Conservation (phyloP, 2,113 vertebrate species). For the Bubo scandiacus region DNA sequence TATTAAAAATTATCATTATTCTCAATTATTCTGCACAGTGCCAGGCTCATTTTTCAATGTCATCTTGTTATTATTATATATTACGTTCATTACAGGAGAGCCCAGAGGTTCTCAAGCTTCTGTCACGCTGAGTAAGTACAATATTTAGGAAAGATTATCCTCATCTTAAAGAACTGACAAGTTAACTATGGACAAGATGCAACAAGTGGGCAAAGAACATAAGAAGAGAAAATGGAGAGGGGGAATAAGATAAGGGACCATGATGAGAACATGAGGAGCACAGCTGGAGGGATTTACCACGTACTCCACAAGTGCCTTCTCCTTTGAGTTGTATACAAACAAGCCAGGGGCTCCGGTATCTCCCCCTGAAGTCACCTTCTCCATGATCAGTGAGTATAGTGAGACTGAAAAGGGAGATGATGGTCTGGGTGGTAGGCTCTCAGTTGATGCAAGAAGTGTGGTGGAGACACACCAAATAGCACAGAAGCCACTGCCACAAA, state of each 20-base stretch:
- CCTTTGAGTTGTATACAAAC: background rate
- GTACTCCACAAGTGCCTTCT: background rate
- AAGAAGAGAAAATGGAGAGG: background rate
- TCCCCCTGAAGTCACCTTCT: background rate
- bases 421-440: background rate
- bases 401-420: background rate
- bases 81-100: constrained; percentile 37
- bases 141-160: constrained; percentile 46
- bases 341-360: background rate
- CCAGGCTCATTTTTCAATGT: constrained; percentile 52
- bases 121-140: constrained; percentile 33
- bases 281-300: background rate
- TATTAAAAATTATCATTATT: constrained; percentile 44
- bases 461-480: background rate
- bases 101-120: constrained; percentile 23
- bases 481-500: background rate
- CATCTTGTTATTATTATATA: constrained; percentile 53
- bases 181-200: background rate
- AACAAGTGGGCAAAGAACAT: background rate
- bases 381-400: background rate
- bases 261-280: background rate
- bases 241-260: background rate
- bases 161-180: background rate
- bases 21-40: constrained; percentile 21
- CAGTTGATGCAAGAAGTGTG: background rate